Conservation (phyloP, 2,888 invertebrate species). For the Pardosa pseudoannulata region DNA sequence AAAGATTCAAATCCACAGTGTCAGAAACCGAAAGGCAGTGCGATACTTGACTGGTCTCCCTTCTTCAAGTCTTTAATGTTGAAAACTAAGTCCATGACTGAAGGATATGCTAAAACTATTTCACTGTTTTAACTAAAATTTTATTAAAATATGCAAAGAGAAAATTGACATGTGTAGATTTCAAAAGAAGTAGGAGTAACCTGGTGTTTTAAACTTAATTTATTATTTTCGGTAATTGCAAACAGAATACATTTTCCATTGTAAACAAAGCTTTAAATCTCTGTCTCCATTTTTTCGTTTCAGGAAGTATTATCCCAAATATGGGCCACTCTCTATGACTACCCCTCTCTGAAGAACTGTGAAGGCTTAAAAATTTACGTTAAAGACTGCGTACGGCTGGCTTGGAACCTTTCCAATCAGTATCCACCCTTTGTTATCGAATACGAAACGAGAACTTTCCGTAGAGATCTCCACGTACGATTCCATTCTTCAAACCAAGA, state of each 20-base stretch:
- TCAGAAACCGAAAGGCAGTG: too few relatives aligned
- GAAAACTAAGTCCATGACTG: too few relatives aligned
- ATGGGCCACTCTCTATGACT: conserved; percentile 93
- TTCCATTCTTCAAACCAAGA: conserved; percentile 87
- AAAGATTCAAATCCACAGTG: too few relatives aligned
- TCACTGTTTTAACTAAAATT: too few relatives aligned
- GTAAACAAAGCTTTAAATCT: background rate
- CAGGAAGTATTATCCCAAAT: conserved; percentile 84
- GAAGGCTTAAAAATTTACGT: conserved; percentile 88
- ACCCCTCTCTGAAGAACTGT: conserved; percentile 90
- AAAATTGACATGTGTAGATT: too few relatives aligned
- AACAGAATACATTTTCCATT: too few relatives aligned
- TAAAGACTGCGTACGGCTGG: conserved; percentile 88
- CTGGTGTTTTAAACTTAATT: background rate
- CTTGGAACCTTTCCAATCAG: conserved; percentile 90
- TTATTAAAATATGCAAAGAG: too few relatives aligned
- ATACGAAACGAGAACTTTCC: conserved; percentile 82
- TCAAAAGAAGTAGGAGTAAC: too few relatives aligned
- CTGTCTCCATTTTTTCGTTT: conserved; percentile 8
- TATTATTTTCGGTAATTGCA: too few relatives aligned
- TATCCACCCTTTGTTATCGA: conserved; percentile 78
- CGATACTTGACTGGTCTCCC: too few relatives aligned
- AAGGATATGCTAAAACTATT: too few relatives aligned
- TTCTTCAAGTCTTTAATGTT: too few relatives aligned
- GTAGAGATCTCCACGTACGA: conserved; percentile 87